Evolutionary conservation across 2,797 vertebrate genomes (phyloP), one percentile per base, ranked within the genome.

Genomic region (Siniperca scherzeri): DNA sequence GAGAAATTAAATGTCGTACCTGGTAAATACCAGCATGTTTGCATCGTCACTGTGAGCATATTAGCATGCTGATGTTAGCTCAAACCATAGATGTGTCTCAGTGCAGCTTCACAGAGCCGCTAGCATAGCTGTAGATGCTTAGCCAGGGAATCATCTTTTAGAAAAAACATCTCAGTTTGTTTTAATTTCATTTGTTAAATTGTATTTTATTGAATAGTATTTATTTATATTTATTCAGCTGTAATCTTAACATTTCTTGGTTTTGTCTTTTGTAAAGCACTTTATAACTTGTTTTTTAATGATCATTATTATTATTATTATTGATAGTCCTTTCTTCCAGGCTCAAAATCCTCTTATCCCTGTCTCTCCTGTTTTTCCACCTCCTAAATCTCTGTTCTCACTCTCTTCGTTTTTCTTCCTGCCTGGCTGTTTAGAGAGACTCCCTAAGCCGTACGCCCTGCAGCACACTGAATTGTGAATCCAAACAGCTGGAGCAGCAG

Each of bases 401-500:
- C 27, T 74, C 71, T 86, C 56, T 89, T 77, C 55, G 59, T 76
- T 87, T 89, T 84, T 75, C 42, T 56, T 83, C 68, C 59, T 64
- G 70, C 60, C 67, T 67, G 60, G 22, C 70, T 88, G 59, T 92
- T 95, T 82, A 74, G 61, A 90, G 91, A 87, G 89, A 88, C 82
- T 92, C 91, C 89, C 93, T 93, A 68, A 90, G 81, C 84, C 62
- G 61, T 53, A 74, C 73, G 71, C 83, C 91, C 82, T 30, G 79
- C 88, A 81, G 88, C 88, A 87, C 81, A 74, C 87, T 79, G 88
- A 87, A 92, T 88, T 82, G 90, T 92, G 91, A 93, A 90, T 91
- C 89, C 89, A 88, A 92, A 91, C 88, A 91, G 92, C 88, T 87
- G 82, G 93, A 94, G 93, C 82, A 78, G 87, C 64, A 83, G 88